Conservation (phyloP, 92 coral and sea anemone species). For the Porites lobata region DNA sequence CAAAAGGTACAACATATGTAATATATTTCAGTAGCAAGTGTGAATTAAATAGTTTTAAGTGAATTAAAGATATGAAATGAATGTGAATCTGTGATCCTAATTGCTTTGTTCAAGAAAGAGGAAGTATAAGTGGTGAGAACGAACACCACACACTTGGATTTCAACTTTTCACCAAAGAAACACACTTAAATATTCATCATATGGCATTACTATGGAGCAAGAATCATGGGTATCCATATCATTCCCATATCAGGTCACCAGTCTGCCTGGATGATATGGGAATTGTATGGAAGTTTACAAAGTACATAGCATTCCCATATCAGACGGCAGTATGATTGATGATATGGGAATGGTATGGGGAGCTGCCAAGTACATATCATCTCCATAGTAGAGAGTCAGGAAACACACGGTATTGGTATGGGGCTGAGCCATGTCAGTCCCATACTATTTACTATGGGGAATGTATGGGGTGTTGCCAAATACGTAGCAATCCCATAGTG, state of each 20-base stretch:
- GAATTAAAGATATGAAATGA: too few relatives aligned
- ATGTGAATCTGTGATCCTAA: too few relatives aligned
- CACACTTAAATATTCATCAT: not conserved
- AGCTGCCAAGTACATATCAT: slow-evolving; percentile 19
- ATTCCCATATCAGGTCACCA: slow-evolving; percentile 22
- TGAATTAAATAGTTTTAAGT: too few relatives aligned
- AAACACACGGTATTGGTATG: slow-evolving; percentile 34
- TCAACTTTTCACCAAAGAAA: too few relatives aligned
- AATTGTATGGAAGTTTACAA: too few relatives aligned
- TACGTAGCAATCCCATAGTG: slow-evolving; percentile 27
- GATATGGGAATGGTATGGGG: slow-evolving; percentile 7
- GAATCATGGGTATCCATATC: not conserved
- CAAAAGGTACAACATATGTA: too few relatives aligned
- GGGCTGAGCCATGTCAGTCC: slow-evolving; percentile 29
- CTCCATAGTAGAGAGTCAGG: slow-evolving; percentile 17
- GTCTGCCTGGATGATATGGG: slow-evolving; percentile 21
- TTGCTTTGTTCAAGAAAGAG: too few relatives aligned
- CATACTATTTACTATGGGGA: slow-evolving; percentile 25
- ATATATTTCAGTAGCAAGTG: too few relatives aligned
- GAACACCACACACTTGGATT: too few relatives aligned
- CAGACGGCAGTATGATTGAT: slow-evolving; percentile 19
- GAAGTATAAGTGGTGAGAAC: too few relatives aligned
- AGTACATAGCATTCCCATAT: too few relatives aligned
- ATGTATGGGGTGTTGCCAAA: slow-evolving; percentile 28
- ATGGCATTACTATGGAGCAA: slow-evolving; percentile 1